Base-by-base conservation (phyloP, 2,888 invertebrate species). In the Sthenelais limicola region DNA sequence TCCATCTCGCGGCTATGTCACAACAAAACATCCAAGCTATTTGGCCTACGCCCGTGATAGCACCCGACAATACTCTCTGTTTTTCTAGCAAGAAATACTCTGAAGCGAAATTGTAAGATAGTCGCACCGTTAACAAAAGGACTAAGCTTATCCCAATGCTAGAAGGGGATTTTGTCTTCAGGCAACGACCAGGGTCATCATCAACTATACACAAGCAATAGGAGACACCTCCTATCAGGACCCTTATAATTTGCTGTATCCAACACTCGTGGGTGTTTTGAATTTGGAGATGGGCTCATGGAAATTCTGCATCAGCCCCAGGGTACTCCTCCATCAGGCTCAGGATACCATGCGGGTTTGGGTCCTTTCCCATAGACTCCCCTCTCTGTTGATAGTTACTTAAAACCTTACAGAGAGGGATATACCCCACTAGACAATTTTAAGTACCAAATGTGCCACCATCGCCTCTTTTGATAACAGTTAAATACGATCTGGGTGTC, bases 11-110 rank as follows among this genome's bases (percentile, higher is more conserved):
- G 56, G 56, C 54, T 30, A 12, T 15, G 56, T 12, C 43, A 33
- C 15, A 21, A 62, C 62, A 62, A 35, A 38, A 28, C 62, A 35
- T 21, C 4, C 12, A 43, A 43, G 21, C 43, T 35, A 56, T 38
- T 24, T 21, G 26, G 24, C 62, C 18, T 15, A 32, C 15, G n/a
- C 62, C 43, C 38, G 28, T 62, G 62, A 43, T 21, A 62, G 28
- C 62, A 62, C 18, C 38, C 38, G 43, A 62, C 62, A 62, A 62
- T 38, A 43, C 5, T 26, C 24, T 24, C 4, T 62, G 62, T 62
- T 62, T 62, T 62, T 24, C 62, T 62, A 38, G 62, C 62, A 62
- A 62, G 62, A 62, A 62, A 62, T 62, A 62, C 62, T 38, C 43
- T 62, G 35, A 21, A 62, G 35, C 43, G 15, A 9, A 24, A 35